Base-by-base conservation (phyloP, 92 coral and sea anemone genomes). In the Paramuricea clavata region DNA sequence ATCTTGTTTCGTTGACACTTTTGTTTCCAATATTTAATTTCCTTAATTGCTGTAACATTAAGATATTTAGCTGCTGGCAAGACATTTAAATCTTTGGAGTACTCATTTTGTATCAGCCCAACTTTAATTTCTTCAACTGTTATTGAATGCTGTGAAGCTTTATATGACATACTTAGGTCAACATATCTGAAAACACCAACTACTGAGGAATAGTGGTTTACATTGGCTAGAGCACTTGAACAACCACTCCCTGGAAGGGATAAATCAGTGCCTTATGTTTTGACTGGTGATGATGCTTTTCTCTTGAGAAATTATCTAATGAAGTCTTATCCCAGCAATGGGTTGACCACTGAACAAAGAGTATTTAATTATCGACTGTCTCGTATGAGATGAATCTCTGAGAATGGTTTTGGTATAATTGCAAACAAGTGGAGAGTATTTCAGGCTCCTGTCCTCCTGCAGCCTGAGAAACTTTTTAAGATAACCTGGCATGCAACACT, bases 251-350 rank as follows among this genome's bases (percentile, higher is more conserved):
- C 90, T 11, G 69, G 69, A 26, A 61, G 69, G n/a, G 12, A 61
- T 5, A 61, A 35, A 39, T 56, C 85, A 70, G 87, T 92, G 33
- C 90, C 89, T 0, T 89, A 74, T 74, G 86, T 85, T 6, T 76
- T 92, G 74, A 92, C 94, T 65, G 94, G 94, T 50, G 88, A 92
- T 74, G 87, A 89, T 86, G 95, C 92, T 32, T 92, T 92, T 85
- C 86, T 76, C 41, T n/a, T 87, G 28, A 87, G 86, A 54, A 79
- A 81, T 1, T 91, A 32, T 27, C 28, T 87, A 49, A 91, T 87
- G 89, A 91, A 91, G 61, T 84, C 87, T 16, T 91, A 76, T 71
- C 81, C 89, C 32, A 79, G 50, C 64, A 57, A 85, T 41, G 89
- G 87, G 32, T 82, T 88, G 76, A 33, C 72, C 36, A 49, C 59